phyloP scores from a whole-genome alignment of 2,113 vertebrate genomes.

The Rhodinocichla rosea region DNA sequence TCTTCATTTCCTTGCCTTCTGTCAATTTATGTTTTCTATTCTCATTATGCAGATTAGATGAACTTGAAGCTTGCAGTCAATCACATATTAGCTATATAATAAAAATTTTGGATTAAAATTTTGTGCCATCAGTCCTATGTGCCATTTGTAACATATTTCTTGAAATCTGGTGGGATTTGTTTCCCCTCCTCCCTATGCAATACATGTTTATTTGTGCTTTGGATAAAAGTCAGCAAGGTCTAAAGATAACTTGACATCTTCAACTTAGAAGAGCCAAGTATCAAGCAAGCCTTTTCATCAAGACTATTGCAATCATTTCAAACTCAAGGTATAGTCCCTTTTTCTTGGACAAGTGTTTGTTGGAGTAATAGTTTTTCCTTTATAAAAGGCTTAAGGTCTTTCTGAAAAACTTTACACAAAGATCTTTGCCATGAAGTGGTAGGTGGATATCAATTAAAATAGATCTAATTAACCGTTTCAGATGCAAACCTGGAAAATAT shows the following conservation, averaged over 20 bases:
- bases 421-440: neutral
- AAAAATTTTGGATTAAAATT: neutral
- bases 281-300: neutral
- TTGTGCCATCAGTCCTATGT: neutral
- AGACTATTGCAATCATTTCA: neutral
- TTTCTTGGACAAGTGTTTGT: neutral
- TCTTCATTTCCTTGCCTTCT: neutral
- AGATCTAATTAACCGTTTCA: neutral
- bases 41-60: neutral
- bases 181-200: neutral
- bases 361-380: neutral
- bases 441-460: neutral
- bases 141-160: neutral
- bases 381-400: neutral
- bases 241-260: neutral
- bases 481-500: neutral
- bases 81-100: neutral
- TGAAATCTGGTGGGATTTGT: neutral
- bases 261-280: neutral
- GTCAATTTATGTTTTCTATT: neutral
- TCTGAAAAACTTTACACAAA: neutral
- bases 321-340: neutral
- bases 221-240: neutral
- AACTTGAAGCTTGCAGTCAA: neutral
- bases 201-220: neutral